Percentiles rank a stretch among this genome's conserved stretches.
Conservation (phyloP, 1,140 invertebrate genomes). For the Heliconius hermathena region DNA sequence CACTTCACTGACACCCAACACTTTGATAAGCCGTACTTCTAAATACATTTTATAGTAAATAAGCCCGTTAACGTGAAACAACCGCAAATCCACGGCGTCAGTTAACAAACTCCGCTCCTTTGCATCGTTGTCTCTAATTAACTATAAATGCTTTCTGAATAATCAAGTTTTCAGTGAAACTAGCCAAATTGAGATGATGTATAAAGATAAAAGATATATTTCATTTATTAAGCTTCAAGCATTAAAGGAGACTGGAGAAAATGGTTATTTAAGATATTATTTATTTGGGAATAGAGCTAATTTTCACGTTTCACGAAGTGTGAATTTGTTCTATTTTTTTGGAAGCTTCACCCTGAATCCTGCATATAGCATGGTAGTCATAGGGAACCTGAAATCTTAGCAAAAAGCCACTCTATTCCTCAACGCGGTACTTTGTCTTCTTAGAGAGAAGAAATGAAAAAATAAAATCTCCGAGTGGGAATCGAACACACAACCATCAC, state of each 20-base stretch:
- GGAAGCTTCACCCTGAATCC: too few species aligned
- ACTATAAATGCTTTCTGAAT: slow-evolving; percentile 26
- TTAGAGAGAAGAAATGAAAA: too few species aligned
- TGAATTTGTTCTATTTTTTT: too few species aligned
- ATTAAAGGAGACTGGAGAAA: not conserved
- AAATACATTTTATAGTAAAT: slow-evolving; percentile 18
- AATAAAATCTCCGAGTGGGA: too few species aligned
- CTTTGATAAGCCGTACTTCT: not conserved
- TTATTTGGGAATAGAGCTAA: not conserved
- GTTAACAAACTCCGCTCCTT: slow-evolving; percentile 23
- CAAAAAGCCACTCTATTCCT: too few species aligned
- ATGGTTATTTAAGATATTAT: not conserved
- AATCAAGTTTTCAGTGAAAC: slow-evolving; percentile 22
- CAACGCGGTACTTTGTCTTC: too few species aligned
- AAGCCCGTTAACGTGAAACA: slow-evolving; percentile 19
- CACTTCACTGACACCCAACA: not conserved
- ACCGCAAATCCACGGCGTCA: slow-evolving; percentile 21
- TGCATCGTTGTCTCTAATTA: slow-evolving; percentile 28
- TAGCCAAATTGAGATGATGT: not conserved
- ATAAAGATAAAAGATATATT: not conserved
- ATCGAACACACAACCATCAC: too few species aligned
- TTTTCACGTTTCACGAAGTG: too few species aligned
- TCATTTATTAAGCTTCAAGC: not conserved
- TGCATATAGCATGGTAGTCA: too few species aligned
- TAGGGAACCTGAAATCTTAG: too few species aligned